phyloP scores from a whole-genome alignment of 1,140 invertebrate genomes.

The Nixonia krombeini region DNA sequence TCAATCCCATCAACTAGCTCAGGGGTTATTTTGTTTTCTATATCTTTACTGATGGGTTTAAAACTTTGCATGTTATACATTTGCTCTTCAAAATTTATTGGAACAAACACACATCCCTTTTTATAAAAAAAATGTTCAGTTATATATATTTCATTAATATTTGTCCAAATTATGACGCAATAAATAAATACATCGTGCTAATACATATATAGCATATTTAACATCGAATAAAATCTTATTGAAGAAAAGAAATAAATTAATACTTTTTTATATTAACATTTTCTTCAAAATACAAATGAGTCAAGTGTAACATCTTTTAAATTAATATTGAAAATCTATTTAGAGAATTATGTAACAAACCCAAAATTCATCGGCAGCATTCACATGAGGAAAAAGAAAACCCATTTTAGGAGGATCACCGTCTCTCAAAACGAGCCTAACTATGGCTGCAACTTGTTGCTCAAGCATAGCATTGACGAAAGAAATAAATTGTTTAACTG shows the following conservation, averaged over 20 bases:
- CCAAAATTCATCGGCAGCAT: neutral
- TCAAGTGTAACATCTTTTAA: too few relatives aligned
- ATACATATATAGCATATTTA: too few relatives aligned
- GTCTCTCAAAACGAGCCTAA: conserved; percentile 17
- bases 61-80: conserved; percentile 18
- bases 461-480: conserved; percentile 1
- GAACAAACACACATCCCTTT: conserved; percentile 22
- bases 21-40: conserved; percentile 3
- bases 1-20: conserved; percentile 7
- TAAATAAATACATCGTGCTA: too few relatives aligned
- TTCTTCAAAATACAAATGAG: too few relatives aligned
- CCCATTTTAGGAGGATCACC: conserved; percentile 17
- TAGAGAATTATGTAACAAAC: neutral
- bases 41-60: conserved; percentile 9
- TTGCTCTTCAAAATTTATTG: conserved; percentile 23
- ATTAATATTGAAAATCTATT: neutral
- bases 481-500: too few relatives aligned
- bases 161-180: too few relatives aligned
- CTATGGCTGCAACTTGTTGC: conserved; percentile 9
- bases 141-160: too few relatives aligned
- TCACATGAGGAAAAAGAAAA: conserved; percentile 6
- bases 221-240: conserved; percentile 1
- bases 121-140: too few relatives aligned
- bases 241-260: neutral
- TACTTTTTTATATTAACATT: too few relatives aligned